Conservation (phyloP, 92 coral and sea anemone species). For the Blastomussa wellsi region DNA sequence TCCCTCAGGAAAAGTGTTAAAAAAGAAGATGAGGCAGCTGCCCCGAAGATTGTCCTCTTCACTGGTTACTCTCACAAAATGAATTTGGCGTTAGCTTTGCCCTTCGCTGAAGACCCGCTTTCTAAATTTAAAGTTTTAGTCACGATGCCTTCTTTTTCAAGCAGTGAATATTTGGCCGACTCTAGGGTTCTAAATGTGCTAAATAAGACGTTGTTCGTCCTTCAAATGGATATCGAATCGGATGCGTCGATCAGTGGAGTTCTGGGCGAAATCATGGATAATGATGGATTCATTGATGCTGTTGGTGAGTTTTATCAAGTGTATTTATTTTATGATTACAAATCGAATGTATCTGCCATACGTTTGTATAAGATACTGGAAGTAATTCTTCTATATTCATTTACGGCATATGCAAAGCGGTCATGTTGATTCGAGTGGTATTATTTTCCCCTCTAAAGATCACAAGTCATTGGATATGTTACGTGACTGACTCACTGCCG, state of each 20-base stretch:
- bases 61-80: conserved; percentile 90
- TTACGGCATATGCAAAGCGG: too few relatives aligned
- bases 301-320: conserved; percentile 70
- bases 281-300: conserved; percentile 89
- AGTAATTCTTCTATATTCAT: background rate
- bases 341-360: background rate
- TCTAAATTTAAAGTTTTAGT: conserved; percentile 84
- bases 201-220: conserved; percentile 85
- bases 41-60: conserved; percentile 82
- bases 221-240: conserved; percentile 84
- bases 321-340: background rate
- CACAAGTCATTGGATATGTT: background rate
- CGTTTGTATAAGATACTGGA: background rate
- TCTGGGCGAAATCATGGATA: conserved; percentile 83
- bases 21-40: conserved; percentile 60
- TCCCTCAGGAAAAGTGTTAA: conserved; percentile 46
- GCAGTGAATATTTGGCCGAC: conserved; percentile 88
- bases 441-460: too few relatives aligned
- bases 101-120: conserved; percentile 84
- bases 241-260: conserved; percentile 80
- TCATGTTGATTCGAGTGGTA: too few relatives aligned
- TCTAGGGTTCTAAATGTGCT: conserved; percentile 73
- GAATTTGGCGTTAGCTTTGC: conserved; percentile 80
- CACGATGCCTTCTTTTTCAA: conserved; percentile 84
- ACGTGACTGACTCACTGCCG: background rate